Evolutionary conservation across 2,888 invertebrate genomes (phyloP).

Genomic region (Latrodectus elegans): DNA sequence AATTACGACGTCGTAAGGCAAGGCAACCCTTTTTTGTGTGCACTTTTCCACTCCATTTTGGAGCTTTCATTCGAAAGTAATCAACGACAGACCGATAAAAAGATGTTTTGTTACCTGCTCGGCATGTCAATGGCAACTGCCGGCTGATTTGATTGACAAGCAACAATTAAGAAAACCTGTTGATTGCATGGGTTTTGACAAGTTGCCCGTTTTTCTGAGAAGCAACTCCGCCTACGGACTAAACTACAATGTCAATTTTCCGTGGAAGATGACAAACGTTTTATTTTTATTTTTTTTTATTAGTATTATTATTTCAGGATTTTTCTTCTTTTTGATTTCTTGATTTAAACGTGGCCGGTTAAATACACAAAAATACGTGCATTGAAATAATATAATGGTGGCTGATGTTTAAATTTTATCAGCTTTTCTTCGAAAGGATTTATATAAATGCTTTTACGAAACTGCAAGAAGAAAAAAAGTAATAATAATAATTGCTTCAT

Average conservation of each 20-base stretch:
- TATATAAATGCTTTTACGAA: too few species aligned
- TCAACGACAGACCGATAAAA: conserved; percentile 47
- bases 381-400: too few species aligned
- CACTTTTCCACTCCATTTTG: conserved; percentile 11
- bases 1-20: conserved; percentile 30
- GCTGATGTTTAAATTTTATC: too few species aligned
- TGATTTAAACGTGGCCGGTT: too few species aligned
- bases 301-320: background rate
- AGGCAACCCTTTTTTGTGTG: conserved; percentile 23
- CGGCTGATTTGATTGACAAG: conserved; percentile 51
- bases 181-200: conserved; percentile 59
- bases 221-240: conserved; percentile 34
- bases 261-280: conserved; percentile 8
- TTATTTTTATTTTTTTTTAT: conserved; percentile 1
- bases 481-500: too few species aligned
- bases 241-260: conserved; percentile 42
- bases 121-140: conserved; percentile 23
- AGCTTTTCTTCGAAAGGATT: too few species aligned
- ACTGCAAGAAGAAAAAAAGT: too few species aligned
- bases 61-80: conserved; percentile 38
- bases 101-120: conserved; percentile 58
- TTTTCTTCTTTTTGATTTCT: too few species aligned
- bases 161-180: conserved; percentile 63
- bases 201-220: conserved; percentile 54
- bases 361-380: too few species aligned